Evolutionary conservation across 2,113 vertebrate genomes (phyloP).

Genomic region (Gambusia affinis): DNA sequence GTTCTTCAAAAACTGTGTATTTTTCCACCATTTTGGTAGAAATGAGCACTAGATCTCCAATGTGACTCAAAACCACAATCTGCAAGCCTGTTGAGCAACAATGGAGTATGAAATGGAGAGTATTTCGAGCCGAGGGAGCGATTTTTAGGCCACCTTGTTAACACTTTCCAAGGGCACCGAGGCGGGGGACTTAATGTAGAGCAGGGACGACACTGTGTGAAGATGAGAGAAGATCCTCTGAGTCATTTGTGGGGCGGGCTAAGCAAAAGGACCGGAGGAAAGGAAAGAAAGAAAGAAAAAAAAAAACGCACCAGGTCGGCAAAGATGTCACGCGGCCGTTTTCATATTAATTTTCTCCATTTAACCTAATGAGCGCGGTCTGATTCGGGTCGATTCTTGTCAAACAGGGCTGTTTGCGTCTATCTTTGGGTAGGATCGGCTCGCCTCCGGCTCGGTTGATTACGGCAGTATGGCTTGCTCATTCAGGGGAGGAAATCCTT

Average conservation of each 20-base stretch:
- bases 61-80: not conserved
- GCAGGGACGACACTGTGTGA: conserved; percentile 22
- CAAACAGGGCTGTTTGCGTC: conserved; percentile 27
- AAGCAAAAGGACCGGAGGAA: not conserved
- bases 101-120: conserved; percentile 27
- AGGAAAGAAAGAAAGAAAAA: not conserved
- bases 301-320: not conserved
- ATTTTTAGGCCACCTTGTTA: conserved; percentile 57
- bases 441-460: conserved; percentile 20
- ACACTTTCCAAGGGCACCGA: conserved; percentile 48
- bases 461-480: conserved; percentile 13
- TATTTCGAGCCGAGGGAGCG: conserved; percentile 33
- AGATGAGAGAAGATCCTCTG: conserved; percentile 35
- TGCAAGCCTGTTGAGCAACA: conserved; percentile 11
- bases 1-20: too few species aligned
- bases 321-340: conserved; percentile 6
- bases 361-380: not conserved
- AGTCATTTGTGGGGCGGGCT: conserved; percentile 16
- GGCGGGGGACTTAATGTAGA: conserved; percentile 31
- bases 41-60: not conserved
- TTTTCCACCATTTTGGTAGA: too few species aligned
- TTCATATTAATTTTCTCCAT: not conserved
- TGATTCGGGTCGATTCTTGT: conserved; percentile 18
- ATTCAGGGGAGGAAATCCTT: conserved; percentile 29
- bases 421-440: conserved; percentile 36